Conservation (phyloP, 2,797 vertebrate genomes). For the Acanthis flammea region DNA sequence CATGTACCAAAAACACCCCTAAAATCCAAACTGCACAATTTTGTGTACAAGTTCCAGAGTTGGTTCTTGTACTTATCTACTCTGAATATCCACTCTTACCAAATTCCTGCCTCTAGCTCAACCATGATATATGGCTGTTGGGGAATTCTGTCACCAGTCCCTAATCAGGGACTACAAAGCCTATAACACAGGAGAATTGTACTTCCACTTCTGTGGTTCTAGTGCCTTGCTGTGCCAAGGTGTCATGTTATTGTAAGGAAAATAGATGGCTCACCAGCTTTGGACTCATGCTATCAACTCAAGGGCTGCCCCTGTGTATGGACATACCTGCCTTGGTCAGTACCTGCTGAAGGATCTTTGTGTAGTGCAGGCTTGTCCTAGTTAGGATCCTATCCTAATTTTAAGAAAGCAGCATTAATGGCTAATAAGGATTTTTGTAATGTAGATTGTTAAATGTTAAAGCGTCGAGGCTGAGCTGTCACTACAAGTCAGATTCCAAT, state of each 20-base stretch:
- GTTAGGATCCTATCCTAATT: neutral
- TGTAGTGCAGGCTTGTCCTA: neutral
- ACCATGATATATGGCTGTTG: rapidly evolving
- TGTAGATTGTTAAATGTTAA: neutral
- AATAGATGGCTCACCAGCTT: neutral
- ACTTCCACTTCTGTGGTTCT: neutral
- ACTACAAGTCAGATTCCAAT: neutral
- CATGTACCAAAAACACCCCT: neutral
- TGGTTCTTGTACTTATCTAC: neutral
- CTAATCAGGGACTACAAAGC: neutral
- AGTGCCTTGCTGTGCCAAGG: neutral
- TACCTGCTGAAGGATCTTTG: neutral
- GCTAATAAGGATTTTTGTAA: neutral
- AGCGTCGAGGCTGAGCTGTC: neutral
- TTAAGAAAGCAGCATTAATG: neutral
- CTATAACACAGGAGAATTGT: neutral
- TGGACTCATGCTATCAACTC: neutral
- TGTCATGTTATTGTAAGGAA: neutral
- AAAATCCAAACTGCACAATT: neutral
- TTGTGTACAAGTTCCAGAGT: neutral
- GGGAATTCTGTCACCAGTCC: neutral
- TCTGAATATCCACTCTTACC: neutral
- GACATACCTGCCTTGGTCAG: neutral
- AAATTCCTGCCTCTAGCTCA: neutral
- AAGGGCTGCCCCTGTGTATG: rapidly evolving